phyloP scores from a whole-genome alignment of 2,888 invertebrate genomes.

The Chrysolina oricalcia region DNA sequence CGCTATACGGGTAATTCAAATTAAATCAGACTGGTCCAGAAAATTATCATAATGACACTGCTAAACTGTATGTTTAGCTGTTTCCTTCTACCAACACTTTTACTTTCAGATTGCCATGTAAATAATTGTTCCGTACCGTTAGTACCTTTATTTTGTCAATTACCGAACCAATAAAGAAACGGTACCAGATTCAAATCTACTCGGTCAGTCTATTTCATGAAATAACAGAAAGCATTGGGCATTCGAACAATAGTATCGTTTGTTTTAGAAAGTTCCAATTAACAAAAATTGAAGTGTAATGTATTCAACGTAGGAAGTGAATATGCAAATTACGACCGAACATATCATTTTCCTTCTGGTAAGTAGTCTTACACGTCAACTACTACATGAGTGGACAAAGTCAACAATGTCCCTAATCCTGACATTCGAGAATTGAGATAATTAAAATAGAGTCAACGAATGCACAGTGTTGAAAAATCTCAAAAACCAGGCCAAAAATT shows the following conservation, averaged over 20 bases:
- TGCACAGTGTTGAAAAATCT: no score
- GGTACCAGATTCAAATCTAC: conserved; percentile 14
- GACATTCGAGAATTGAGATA: neutral
- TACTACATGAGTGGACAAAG: neutral
- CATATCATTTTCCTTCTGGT: neutral
- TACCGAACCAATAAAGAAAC: conserved; percentile 21
- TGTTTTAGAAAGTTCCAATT: neutral
- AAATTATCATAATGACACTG: neutral
- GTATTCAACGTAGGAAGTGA: conserved; percentile 5
- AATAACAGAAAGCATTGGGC: neutral
- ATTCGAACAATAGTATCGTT: neutral
- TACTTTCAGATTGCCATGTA: neutral
- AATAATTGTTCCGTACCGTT: conserved; percentile 31
- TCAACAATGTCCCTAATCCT: no score
- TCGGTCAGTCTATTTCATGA: neutral
- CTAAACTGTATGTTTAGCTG: conserved; percentile 21
- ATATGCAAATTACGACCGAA: neutral
- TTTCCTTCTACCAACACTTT: conserved; percentile 23
- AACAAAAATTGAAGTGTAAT: neutral
- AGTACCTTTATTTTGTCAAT: conserved; percentile 40
- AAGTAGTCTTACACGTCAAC: neutral
- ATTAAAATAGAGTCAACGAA: neutral
- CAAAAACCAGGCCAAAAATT: no score
- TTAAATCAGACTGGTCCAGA: neutral
- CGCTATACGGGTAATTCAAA: neutral